A percentile compares a stretch with the other conserved stretches of the same genome.
phyloP scores from a whole-genome alignment of 2,113 vertebrate species.

The Ploceus nigricollis region DNA sequence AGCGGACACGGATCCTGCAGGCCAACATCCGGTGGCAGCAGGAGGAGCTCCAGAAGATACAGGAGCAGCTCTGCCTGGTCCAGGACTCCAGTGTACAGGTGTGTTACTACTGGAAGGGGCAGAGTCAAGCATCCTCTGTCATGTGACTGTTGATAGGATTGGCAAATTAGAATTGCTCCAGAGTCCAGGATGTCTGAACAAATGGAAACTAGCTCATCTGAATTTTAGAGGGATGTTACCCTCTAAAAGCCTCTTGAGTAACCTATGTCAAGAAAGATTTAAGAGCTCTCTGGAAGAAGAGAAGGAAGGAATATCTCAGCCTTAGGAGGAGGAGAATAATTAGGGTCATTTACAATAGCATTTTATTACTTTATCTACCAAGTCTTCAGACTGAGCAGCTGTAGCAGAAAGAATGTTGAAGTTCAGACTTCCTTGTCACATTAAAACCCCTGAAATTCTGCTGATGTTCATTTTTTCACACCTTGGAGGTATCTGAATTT shows the following conservation, averaged over 20 bases:
- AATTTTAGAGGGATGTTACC: neutral
- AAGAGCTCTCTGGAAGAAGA: neutral
- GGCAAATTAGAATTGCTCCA: neutral
- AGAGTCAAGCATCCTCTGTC: neutral
- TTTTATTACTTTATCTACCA: neutral
- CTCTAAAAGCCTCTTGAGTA: neutral
- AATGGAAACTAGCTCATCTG: neutral
- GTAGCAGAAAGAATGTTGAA: neutral
- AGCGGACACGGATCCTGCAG: constrained; percentile 76
- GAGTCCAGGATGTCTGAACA: neutral
- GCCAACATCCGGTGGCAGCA: constrained; percentile 83
- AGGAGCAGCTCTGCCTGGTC: constrained; percentile 79
- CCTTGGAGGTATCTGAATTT: neutral
- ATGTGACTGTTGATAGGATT: fast-evolving
- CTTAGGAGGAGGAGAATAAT: neutral
- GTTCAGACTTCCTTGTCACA: neutral
- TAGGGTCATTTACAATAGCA: neutral
- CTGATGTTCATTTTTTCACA: neutral
- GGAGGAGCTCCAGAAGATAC: constrained; percentile 81
- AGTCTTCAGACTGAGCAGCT: neutral
- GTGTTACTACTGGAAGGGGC: neutral
- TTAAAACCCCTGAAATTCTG: neutral
- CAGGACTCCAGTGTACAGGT: constrained; percentile 78
- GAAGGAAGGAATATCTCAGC: neutral
- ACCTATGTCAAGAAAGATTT: neutral